A percentile compares a stretch with the other conserved stretches of the same genome.
Evolutionary conservation across 1,140 invertebrate genomes (phyloP).

Genomic region (Aricia agestis): DNA sequence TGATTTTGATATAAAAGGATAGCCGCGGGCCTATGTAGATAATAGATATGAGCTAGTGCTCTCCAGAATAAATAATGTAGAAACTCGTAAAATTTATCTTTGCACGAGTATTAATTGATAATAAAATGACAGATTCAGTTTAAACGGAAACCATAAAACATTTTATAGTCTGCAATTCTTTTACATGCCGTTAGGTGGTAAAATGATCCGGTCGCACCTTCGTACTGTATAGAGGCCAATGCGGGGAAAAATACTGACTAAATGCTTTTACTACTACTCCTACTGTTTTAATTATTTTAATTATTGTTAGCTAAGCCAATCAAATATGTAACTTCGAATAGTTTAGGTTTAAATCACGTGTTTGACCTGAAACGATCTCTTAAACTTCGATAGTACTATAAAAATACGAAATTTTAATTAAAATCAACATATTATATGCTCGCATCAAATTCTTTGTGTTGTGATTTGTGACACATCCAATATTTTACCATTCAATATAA

Average conservation of each 20-base stretch:
- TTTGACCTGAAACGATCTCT: too few relatives aligned
- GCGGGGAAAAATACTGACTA: too few relatives aligned
- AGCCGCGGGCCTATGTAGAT: neutral
- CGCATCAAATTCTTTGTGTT: neutral
- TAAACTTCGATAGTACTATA: too few relatives aligned
- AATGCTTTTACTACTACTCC: too few relatives aligned
- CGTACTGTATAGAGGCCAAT: neutral
- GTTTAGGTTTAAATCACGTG: too few relatives aligned
- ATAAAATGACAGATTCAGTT: conserved; percentile 13
- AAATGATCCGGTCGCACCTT: neutral
- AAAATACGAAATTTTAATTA: neutral
- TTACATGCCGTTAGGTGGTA: neutral
- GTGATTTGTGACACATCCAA: neutral
- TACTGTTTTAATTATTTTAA: too few relatives aligned
- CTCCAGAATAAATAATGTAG: neutral
- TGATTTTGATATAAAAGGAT: neutral
- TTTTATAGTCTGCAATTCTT: neutral
- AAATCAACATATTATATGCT: neutral
- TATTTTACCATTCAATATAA: conserved; percentile 1
- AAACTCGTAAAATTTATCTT: conserved; percentile 4
- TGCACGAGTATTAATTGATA: neutral
- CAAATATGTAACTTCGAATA: too few relatives aligned
- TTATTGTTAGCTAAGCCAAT: too few relatives aligned
- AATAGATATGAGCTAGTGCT: neutral
- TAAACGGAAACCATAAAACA: conserved; percentile 7